Base-by-base conservation (phyloP, 2,797 vertebrate species). In the Mormyrus proboscirostris region DNA sequence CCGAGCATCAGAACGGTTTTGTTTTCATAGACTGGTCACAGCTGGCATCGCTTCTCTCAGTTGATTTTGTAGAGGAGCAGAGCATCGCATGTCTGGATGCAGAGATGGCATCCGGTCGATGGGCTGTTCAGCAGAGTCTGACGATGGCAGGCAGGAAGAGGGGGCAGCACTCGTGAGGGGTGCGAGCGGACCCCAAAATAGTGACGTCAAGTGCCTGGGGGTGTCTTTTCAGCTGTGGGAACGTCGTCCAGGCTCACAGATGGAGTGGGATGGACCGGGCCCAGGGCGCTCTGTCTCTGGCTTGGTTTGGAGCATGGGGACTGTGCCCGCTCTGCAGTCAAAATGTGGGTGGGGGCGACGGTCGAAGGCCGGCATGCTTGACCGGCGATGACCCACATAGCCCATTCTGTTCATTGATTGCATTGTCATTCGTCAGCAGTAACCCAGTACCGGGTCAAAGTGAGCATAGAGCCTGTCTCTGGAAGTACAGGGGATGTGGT, bases 11-110 rank as follows among this genome's bases (percentile, higher is more conserved):
- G 93, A 89, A 90, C 88, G 90, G 25, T 89, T 57, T 82, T 87
- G 91, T 92, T 92, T 92, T 91, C 86, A 86, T 91, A 91, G 92
- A 91, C 88, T 92, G 92, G 93, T 94, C 92, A 93, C 92, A 93
- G 93, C 59, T 90, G 90, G 2, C 49, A 91, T 85, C 33, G 91
- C 91, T 92, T 88, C 25, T 90, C 90, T 89, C 89, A 92, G 90
- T 25, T 90, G 92, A 92, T 87, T 91, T 69, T 90, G 69, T 85
- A 5, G 53, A 14, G 69, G 19, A 69, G 33, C 47, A 53, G 89
- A 89, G 82, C 55, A 33, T 91, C 88, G 69, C 86, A n/a, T 5
- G 87, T 91, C 90, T 91, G 91, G 88, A 86, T 33, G 51, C 12
- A 51, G 65, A 73, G 10, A 76, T 49, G 1, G 44, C 22, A 19